Evolutionary conservation across 2,888 invertebrate genomes (phyloP).

Genomic region (Fabriciana adippe): DNA sequence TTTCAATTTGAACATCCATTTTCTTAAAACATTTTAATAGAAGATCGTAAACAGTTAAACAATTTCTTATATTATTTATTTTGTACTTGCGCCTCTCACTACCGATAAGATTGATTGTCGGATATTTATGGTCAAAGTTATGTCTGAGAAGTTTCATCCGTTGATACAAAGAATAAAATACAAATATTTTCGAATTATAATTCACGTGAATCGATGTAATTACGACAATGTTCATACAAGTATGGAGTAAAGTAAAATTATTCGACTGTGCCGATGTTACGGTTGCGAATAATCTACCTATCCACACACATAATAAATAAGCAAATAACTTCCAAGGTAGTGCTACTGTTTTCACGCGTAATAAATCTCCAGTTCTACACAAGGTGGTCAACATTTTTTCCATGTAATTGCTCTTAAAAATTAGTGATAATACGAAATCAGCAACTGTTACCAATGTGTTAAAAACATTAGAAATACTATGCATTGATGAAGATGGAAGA

Average conservation of each 20-base stretch:
- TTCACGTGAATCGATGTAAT: background rate
- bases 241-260: background rate
- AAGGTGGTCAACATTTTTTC: background rate
- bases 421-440: background rate
- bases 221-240: background rate
- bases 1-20: constrained; percentile 21
- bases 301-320: background rate
- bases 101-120: constrained; percentile 10
- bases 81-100: constrained; percentile 14
- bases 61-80: constrained; percentile 21
- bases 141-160: constrained; percentile 20
- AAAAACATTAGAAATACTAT: background rate
- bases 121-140: constrained; percentile 16
- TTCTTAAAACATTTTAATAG: constrained; percentile 10
- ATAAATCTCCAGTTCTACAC: background rate
- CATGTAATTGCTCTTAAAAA: constrained; percentile 6
- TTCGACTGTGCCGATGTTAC: too few species aligned
- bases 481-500: background rate
- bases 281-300: too few species aligned
- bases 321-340: background rate
- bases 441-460: background rate
- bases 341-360: background rate
- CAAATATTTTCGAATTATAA: background rate
- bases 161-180: constrained; percentile 16
- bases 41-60: constrained; percentile 14